Percentiles rank a stretch among this genome's conserved stretches.
phyloP scores from a whole-genome alignment of 2,888 invertebrate genomes.

The Autographa pulchrina region DNA sequence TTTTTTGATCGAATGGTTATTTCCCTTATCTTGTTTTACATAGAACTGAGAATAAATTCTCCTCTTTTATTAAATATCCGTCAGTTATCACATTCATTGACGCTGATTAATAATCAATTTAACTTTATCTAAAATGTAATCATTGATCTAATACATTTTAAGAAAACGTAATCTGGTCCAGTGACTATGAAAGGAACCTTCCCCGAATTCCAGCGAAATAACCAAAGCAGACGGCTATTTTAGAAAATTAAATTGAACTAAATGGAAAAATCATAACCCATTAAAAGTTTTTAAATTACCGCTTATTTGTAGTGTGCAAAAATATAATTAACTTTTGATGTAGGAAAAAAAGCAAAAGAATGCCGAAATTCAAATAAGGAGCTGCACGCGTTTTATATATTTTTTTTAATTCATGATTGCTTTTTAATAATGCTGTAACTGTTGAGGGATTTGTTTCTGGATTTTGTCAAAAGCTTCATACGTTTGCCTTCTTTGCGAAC shows the following conservation, averaged over 20 bases:
- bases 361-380: too few species aligned
- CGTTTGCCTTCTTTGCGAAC: background rate
- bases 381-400: too few species aligned
- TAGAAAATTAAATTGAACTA: background rate
- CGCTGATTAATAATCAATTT: conserved; percentile 26
- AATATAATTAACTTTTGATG: too few species aligned
- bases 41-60: background rate
- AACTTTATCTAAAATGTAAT: conserved; percentile 19
- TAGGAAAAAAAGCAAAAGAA: background rate
- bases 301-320: background rate
- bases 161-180: conserved; percentile 3
- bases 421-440: too few species aligned
- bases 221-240: background rate
- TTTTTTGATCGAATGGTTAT: conserved; percentile 5
- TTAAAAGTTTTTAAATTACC: background rate
- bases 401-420: too few species aligned
- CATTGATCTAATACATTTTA: conserved; percentile 16
- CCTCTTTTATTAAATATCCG: conserved; percentile 19
- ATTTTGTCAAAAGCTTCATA: too few species aligned
- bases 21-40: conserved; percentile 21
- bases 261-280: background rate
- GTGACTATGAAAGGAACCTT: conserved; percentile 13
- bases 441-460: too few species aligned
- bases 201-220: background rate
- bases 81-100: conserved; percentile 9